Percentiles rank a stretch among this genome's conserved stretches.
Conservation (phyloP, 2,888 invertebrate genomes). For the Luperina nickerlii region DNA sequence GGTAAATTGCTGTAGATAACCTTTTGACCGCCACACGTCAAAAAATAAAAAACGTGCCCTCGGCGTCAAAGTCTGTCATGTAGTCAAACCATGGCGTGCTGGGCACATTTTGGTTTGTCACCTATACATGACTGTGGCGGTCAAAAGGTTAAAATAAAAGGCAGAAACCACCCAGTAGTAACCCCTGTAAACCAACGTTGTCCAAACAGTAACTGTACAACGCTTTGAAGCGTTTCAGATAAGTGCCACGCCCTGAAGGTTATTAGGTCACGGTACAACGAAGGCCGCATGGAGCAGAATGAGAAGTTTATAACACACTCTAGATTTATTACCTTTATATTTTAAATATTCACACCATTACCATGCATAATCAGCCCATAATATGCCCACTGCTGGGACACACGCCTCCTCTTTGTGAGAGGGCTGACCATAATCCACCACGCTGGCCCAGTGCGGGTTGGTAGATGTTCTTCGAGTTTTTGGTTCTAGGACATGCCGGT, state of each 20-base stretch:
- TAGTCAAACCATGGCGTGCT: too few relatives aligned
- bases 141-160: background rate
- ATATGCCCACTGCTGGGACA: background rate
- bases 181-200: background rate
- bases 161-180: background rate
- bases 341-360: background rate
- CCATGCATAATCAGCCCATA: background rate
- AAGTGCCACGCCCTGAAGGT: constrained; percentile 43
- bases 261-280: constrained; percentile 25
- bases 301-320: background rate
- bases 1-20: too few relatives aligned
- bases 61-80: too few relatives aligned
- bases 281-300: background rate
- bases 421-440: background rate
- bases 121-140: too few relatives aligned
- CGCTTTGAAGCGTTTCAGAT: constrained; percentile 34
- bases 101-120: too few relatives aligned
- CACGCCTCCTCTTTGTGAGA: background rate
- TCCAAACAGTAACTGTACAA: background rate
- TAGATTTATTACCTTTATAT: background rate
- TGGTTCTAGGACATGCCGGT: background rate
- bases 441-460: background rate
- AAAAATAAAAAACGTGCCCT: too few relatives aligned
- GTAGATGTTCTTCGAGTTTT: background rate
- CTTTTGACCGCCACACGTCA: too few relatives aligned